Base-by-base conservation (phyloP, 1,140 invertebrate species). In the Oncopeltus fasciatus region DNA sequence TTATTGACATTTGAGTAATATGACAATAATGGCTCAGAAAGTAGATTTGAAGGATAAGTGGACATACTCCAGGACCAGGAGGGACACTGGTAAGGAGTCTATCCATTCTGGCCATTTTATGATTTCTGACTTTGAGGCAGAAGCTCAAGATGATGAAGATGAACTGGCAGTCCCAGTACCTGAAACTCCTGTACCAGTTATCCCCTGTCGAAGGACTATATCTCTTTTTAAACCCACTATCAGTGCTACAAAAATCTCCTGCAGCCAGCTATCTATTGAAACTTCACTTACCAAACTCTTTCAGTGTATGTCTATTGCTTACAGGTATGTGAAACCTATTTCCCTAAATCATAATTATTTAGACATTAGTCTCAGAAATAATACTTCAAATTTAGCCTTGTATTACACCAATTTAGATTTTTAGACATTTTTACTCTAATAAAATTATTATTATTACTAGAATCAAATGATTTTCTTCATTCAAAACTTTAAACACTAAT, bases 41-140 rank as follows among this genome's bases (percentile, higher is more conserved):
- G 27, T 66, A 60, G 60, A 63, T 44, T 56, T 61, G 43, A 64
- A 62, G 31, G 56, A 64, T 57, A 60, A 44, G 46, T 64, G 63
- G 63, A 28, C 43, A 20, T n/a, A n/a, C n/a, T n/a, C n/a, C n/a
- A 62, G 38, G 14, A 56, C 57, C 12, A 38, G 59, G 43, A 67
- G 60, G 44, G 58, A 65, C 26, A 61, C 53, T 24, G 67, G 65
- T 28, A 76, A 74, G 21, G 91, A 94, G 73, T 83, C 86, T 1
- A 97, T 97, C 69, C 94, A 98, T 74, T 96, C 92, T 68, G 95
- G 95, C 21, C 94, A 98, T 74, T 98, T 97, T 75, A 98, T 98
- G 95, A 86, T 97, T 44, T 96, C 92, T 51, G 85, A 93, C 73
- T 94, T 97, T 76, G 92, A 96, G 74, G 89, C 90, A 29, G 89